A percentile compares a stretch with the other conserved stretches of the same genome.
Conservation (phyloP, 2,888 invertebrate genomes). For the Atrina japonica region DNA sequence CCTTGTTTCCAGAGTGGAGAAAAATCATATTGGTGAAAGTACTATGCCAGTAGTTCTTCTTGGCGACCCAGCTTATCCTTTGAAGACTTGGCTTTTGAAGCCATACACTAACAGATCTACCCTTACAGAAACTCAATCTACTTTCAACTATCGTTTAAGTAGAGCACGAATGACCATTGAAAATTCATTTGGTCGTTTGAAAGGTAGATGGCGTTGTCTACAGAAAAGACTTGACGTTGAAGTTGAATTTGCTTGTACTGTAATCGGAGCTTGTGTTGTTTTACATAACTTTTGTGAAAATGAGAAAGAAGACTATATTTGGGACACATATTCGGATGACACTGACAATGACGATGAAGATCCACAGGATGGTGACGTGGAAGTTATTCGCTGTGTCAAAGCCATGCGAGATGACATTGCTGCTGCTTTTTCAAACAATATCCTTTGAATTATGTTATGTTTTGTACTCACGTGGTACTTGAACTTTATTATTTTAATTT, state of each 20-base stretch:
- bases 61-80: conserved; percentile 30
- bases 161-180: conserved; percentile 36
- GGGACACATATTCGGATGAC: too few relatives aligned
- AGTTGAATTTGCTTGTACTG: conserved; percentile 13
- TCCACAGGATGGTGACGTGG: background rate
- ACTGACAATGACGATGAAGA: background rate
- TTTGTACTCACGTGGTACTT: background rate
- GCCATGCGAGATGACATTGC: conserved; percentile 21
- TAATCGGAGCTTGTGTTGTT: conserved; percentile 23
- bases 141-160: conserved; percentile 33
- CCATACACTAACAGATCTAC: conserved; percentile 20
- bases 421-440: too few relatives aligned
- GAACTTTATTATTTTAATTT: background rate
- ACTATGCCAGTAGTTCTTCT: conserved; percentile 17
- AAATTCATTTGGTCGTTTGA: conserved; percentile 34
- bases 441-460: background rate
- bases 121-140: conserved; percentile 7
- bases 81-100: conserved; percentile 36
- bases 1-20: conserved; percentile 3
- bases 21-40: conserved; percentile 6
- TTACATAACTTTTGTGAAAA: conserved; percentile 9
- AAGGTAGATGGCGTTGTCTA: conserved; percentile 29
- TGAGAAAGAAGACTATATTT: background rate
- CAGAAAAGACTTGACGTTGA: conserved; percentile 29
- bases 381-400: conserved; percentile 6